A percentile compares a stretch with the other conserved stretches of the same genome.
phyloP scores from a whole-genome alignment of 2,888 invertebrate species.

The Isoperla grammatica region DNA sequence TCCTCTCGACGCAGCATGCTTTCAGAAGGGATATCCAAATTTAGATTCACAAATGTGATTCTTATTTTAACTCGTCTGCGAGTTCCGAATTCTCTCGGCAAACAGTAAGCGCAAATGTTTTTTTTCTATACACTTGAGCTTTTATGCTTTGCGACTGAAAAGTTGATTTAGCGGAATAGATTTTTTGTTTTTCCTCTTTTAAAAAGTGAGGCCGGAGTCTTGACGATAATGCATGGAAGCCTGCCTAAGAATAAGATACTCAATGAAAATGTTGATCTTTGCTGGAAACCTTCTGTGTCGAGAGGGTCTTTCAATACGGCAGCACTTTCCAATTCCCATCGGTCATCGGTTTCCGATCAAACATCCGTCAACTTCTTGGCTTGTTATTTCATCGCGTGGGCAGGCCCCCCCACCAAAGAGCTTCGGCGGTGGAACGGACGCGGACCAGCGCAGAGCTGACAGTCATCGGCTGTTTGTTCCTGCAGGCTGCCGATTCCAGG shows the following conservation, averaged over 20 bases:
- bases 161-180: conserved; percentile 17
- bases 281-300: background rate
- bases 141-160: conserved; percentile 9
- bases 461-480: too few relatives aligned
- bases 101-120: conserved; percentile 11
- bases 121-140: conserved; percentile 8
- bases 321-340: conserved; percentile 18
- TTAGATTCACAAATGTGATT: conserved; percentile 14
- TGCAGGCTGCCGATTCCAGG: too few relatives aligned
- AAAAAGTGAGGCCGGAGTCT: conserved; percentile 13
- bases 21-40: conserved; percentile 14
- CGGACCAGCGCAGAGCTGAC: too few relatives aligned
- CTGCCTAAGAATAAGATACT: background rate
- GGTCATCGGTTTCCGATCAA: conserved; percentile 20
- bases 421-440: too few relatives aligned
- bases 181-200: conserved; percentile 10
- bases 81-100: conserved; percentile 7
- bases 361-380: conserved; percentile 16
- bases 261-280: conserved; percentile 14
- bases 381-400: conserved; percentile 10
- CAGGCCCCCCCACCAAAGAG: background rate
- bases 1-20: background rate
- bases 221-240: conserved; percentile 9
- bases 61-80: conserved; percentile 11
- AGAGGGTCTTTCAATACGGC: conserved; percentile 15